Evolutionary conservation across 1,140 invertebrate genomes (phyloP).

Genomic region (Triops longicaudatus): DNA sequence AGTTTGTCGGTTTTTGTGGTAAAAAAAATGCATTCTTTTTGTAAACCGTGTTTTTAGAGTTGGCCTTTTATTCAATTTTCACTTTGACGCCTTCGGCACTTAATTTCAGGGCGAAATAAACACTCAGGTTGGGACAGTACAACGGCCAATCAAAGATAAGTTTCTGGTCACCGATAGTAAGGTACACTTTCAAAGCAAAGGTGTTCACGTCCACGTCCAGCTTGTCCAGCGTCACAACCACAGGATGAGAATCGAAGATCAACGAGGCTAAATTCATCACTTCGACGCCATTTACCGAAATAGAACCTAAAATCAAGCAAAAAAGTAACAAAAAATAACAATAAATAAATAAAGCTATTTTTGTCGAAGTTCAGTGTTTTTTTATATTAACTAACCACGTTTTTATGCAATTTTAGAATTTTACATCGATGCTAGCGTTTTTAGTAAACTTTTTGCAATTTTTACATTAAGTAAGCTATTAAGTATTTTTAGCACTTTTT

Average conservation of each 20-base stretch:
- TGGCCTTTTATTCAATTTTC: background rate
- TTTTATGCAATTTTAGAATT: too few species aligned
- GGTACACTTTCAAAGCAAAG: background rate
- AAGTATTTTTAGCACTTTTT: too few species aligned
- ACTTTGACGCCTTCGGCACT: background rate
- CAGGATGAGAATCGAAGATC: background rate
- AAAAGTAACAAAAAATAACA: background rate
- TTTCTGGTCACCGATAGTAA: background rate
- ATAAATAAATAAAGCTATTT: too few species aligned
- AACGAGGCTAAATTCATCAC: background rate
- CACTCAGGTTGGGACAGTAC: background rate
- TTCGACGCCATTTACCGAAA: conserved; percentile 32
- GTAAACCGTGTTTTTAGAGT: too few species aligned
- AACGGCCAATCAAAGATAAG: conserved; percentile 25
- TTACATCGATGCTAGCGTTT: too few species aligned
- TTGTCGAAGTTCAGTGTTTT: too few species aligned
- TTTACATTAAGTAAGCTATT: too few species aligned
- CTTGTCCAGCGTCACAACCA: background rate
- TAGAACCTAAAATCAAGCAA: conserved; percentile 31
- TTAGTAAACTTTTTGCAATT: too few species aligned
- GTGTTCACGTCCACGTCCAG: background rate
- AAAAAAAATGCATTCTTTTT: background rate
- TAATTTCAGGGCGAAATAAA: background rate
- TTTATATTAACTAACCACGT: too few species aligned
- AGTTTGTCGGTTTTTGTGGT: background rate